phyloP scores from a whole-genome alignment of 2,797 vertebrate species.

The Sebastes vulpes region DNA sequence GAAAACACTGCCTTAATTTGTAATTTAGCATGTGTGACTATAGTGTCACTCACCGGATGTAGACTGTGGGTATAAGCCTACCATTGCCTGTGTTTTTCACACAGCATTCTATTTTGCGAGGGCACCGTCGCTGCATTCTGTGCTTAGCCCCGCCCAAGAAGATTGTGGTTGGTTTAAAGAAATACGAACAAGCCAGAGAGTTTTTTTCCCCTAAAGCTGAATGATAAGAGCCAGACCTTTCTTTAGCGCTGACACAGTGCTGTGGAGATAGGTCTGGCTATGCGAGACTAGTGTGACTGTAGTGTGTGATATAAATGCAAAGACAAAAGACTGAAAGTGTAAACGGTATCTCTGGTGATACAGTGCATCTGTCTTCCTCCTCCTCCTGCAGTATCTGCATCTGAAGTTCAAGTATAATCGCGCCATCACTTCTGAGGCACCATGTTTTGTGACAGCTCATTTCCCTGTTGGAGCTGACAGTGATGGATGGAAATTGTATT shows the following conservation, averaged over 20 bases:
- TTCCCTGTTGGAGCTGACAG: conserved; percentile 91
- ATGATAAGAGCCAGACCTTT: too few species aligned
- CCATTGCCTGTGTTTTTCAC: not conserved
- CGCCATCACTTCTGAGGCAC: conserved; percentile 77
- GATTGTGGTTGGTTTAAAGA: too few species aligned
- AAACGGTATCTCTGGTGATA: not conserved
- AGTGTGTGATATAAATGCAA: not conserved
- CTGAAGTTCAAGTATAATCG: conserved; percentile 89
- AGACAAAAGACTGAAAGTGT: not conserved
- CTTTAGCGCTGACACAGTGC: too few species aligned
- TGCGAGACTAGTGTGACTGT: not conserved
- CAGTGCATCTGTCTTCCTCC: not conserved
- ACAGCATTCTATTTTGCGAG: not conserved
- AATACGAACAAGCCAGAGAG: too few species aligned
- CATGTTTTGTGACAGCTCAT: conserved; percentile 90
- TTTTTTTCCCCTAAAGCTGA: too few species aligned
- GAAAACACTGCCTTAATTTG: not conserved
- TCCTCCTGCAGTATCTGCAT: conserved; percentile 6
- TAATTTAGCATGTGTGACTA: not conserved
- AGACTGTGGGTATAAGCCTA: not conserved
- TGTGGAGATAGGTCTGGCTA: not conserved
- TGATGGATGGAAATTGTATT: conserved; percentile 83
- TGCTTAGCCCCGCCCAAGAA: too few species aligned
- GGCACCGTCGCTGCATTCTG: not conserved
- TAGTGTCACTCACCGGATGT: not conserved